These are phyloP conservation scores for Steinernema hermaphroditum DNA, from an alignment of 2,888 invertebrate species.

Conservation along the genomic window DNA sequence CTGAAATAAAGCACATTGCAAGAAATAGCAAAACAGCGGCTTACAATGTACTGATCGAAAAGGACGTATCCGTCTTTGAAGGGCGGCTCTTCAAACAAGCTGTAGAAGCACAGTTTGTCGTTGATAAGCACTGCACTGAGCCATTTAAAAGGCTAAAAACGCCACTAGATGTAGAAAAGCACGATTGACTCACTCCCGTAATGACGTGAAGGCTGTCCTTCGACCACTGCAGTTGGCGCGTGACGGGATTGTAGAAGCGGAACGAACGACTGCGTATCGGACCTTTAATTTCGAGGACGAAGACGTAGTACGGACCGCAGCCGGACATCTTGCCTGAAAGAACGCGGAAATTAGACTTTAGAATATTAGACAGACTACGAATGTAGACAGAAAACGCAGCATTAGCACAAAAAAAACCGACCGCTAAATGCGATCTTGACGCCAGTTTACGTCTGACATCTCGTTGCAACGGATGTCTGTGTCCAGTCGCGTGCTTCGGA, in stretches of 20 bases:
- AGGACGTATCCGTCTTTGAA: not conserved
- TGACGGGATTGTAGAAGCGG: constrained; percentile 1
- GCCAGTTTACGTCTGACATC: no score
- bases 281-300: not conserved
- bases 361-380: no score
- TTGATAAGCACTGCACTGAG: not conserved
- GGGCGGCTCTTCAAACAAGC: not conserved
- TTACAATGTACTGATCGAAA: not conserved
- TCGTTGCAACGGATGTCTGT: no score
- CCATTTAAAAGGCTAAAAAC: not conserved
- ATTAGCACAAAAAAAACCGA: no score
- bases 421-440: no score
- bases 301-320: not conserved
- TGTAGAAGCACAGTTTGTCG: not conserved
- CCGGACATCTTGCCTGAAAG: no score
- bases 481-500: no score
- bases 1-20: not conserved
- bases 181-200: not conserved
- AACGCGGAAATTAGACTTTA: no score
- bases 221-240: not conserved
- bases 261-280: not conserved
- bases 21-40: not conserved
- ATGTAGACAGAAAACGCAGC: no score
- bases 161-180: not conserved
- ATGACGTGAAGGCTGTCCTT: not conserved